phyloP scores from a whole-genome alignment of 2,113 vertebrate species.

The Argyrosomus japonicus region DNA sequence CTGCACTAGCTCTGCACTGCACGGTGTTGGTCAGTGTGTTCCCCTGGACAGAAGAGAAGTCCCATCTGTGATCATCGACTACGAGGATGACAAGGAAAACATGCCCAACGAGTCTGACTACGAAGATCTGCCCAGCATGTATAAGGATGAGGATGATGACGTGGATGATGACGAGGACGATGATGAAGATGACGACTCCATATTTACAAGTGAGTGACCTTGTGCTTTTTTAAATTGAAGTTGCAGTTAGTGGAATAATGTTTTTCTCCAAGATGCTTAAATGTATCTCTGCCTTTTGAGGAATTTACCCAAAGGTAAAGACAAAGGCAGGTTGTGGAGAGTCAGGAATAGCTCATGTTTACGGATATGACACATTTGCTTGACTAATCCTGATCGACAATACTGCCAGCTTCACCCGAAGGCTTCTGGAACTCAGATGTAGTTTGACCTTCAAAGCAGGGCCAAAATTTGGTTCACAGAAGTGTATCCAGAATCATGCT shows the following conservation, averaged over 20 bases:
- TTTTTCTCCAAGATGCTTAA: background rate
- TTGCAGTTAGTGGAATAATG: background rate
- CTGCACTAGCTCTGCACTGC: slow-evolving; percentile 88
- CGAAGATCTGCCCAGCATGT: slow-evolving; percentile 94
- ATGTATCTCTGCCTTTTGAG: background rate
- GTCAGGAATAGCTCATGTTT: background rate
- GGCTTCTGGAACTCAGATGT: slow-evolving; percentile 5
- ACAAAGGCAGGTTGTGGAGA: background rate
- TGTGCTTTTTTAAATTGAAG: background rate
- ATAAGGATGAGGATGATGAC: slow-evolving; percentile 91
- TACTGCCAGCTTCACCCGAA: slow-evolving; percentile 18
- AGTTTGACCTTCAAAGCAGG: slow-evolving; percentile 45
- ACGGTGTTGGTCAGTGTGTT: slow-evolving; percentile 85
- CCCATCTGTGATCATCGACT: slow-evolving; percentile 95
- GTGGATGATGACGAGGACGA: slow-evolving; percentile 90
- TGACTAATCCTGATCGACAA: slow-evolving; percentile 23
- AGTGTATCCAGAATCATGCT: slow-evolving; percentile 26
- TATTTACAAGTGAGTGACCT: slow-evolving; percentile 90
- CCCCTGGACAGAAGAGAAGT: slow-evolving; percentile 93
- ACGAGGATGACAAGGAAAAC: slow-evolving; percentile 98
- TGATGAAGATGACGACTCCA: slow-evolving; percentile 89
- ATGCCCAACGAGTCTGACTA: slow-evolving; percentile 95
- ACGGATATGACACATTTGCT: slow-evolving; percentile 29
- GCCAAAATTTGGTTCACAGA: slow-evolving; percentile 18
- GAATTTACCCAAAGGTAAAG: background rate